Evolutionary conservation across 2,113 vertebrate species (phyloP).

Genomic region (Onychorhynchus coronatus): DNA sequence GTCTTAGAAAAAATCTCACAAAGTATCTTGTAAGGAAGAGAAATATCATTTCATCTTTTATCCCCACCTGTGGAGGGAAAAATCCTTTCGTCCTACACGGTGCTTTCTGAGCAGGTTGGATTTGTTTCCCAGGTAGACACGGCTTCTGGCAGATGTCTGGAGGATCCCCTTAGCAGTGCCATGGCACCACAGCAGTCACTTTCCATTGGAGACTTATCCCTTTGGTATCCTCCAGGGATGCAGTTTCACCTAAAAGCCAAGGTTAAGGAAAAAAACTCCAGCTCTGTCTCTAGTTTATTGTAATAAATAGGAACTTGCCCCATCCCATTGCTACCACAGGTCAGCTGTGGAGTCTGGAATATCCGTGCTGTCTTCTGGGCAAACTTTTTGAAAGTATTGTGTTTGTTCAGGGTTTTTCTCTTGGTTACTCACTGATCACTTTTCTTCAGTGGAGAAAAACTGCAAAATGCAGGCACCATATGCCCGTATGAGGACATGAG

Average conservation of each 20-base stretch:
- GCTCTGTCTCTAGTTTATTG: not conserved
- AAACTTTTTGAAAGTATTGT: not conserved
- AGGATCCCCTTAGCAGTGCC: not conserved
- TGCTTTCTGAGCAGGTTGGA: not conserved
- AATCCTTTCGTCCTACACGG: not conserved
- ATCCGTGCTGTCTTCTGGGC: not conserved
- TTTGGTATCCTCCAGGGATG: not conserved
- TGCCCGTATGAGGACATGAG: not conserved
- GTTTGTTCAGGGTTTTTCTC: not conserved
- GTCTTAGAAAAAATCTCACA: not conserved
- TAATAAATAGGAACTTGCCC: not conserved
- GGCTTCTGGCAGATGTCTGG: not conserved
- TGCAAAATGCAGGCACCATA: not conserved
- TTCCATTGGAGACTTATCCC: not conserved
- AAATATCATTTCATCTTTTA: not conserved
- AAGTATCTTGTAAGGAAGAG: not conserved
- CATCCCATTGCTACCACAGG: not conserved
- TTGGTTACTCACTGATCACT: not conserved
- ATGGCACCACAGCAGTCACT: rapidly evolving
- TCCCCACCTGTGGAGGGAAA: not conserved
- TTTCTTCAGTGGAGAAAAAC: not conserved
- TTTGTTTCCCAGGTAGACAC: not conserved
- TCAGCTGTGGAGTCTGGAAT: not conserved
- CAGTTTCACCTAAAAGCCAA: not conserved
- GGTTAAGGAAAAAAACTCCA: not conserved